Evolutionary conservation across 2,113 vertebrate species (phyloP), one percentile per base, ranked within the genome.

Genomic region (Oenanthe oenanthe): DNA sequence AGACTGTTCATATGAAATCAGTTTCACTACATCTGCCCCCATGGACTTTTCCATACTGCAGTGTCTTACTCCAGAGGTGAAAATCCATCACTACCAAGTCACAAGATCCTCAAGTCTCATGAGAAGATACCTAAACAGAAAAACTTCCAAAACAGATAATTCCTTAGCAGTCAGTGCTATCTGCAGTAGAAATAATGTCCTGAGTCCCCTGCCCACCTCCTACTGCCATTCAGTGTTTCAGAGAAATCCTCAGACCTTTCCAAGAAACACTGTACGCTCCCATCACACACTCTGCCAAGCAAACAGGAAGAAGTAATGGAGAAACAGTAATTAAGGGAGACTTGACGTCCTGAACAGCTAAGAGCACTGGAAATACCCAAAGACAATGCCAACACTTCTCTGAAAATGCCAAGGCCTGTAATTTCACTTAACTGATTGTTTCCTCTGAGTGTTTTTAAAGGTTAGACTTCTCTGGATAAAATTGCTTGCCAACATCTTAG

Each of bases 321-420:
- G 78, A 92, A 96, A 84, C 61, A 61, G 25, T 81, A 77, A 91
- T 97, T 96, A 96, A 88, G 61, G 45, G 53, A 84, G 87, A 75
- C 60, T 80, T 93, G 72, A 94, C 43, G 54, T 93, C 88, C 92
- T 45, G 43, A 85, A 92, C 68, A 80, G 85, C 85, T 73, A 70
- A 89, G 31, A 95, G 82, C 60, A 53, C 50, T 96, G 89, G 92
- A 96, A 96, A 95, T 91, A 94, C 71, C 81, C 74, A 57, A 72
- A 85, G 68, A 79, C 84, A 92, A 74, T 1, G 79, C 76, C 93
- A 95, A 51, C 50, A 54, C 45, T 93, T 68, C 79, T 90, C 38
- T 80, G 91, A 85, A 96, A 91, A 95, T 94, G 88, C 88, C 95
- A 97, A 76, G 53, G 13, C 40, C 89, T 93, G 82, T 93, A 92